These are phyloP conservation scores for Laterallus jamaicensis DNA, from an alignment of 2,113 vertebrate species.

Conservation along the genomic window DNA sequence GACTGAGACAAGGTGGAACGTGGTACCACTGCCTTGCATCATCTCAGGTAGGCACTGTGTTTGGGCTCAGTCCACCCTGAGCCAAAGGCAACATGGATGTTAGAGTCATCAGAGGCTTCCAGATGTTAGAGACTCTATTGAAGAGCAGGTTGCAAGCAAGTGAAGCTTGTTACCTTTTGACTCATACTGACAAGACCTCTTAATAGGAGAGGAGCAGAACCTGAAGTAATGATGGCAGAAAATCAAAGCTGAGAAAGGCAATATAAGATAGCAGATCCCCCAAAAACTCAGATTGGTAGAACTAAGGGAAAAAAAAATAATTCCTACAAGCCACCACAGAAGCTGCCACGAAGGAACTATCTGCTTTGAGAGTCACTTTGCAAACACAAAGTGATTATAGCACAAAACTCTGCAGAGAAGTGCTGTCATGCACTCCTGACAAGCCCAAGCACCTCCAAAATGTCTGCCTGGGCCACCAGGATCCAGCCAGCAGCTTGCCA, in stretches of 20 bases:
- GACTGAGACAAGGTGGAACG: background rate
- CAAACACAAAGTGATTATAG: background rate
- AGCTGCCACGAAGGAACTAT: background rate
- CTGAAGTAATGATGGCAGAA: background rate
- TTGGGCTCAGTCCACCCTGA: background rate
- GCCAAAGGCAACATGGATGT: background rate
- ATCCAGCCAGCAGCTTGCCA: background rate
- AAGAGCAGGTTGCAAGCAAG: background rate
- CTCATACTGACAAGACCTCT: background rate
- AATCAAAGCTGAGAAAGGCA: background rate
- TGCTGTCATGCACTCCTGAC: background rate
- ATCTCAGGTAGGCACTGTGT: background rate
- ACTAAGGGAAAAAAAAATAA: background rate
- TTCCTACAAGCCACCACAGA: background rate
- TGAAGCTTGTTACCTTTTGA: background rate
- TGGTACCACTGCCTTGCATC: background rate
- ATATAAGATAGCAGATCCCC: background rate
- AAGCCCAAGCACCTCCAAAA: rapidly evolving
- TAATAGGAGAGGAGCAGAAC: background rate
- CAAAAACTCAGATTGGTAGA: background rate
- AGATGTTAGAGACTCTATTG: background rate
- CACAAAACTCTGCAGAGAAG: rapidly evolving
- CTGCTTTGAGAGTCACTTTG: background rate
- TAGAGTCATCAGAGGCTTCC: background rate
- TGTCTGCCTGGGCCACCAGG: background rate